Conservation (phyloP, 2,113 vertebrate species). For the Ptilonorhynchus violaceus region DNA sequence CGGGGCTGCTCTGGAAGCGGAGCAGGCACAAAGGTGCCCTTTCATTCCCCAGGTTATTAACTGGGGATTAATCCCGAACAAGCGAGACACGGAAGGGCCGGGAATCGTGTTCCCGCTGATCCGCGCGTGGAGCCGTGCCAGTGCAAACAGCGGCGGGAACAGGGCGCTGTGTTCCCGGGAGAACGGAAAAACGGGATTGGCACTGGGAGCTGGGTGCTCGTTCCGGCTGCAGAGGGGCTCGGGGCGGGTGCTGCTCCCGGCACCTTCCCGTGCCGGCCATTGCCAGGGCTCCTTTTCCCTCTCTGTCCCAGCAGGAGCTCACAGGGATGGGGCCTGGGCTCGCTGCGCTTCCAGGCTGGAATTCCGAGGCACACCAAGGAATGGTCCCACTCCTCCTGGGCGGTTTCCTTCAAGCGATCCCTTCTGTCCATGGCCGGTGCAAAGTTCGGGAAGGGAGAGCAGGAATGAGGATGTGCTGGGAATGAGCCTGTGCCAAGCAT, state of each 20-base stretch:
- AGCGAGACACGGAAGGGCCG: constrained; percentile 1
- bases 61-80: constrained; percentile 31
- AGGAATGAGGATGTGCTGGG: not conserved
- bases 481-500: not conserved
- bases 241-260: not conserved
- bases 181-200: not conserved
- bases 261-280: not conserved
- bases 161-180: not conserved
- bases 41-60: constrained; percentile 47
- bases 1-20: not conserved
- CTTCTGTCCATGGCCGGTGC: not conserved
- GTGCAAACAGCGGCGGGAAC: not conserved
- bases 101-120: not conserved
- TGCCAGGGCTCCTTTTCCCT: fast-evolving
- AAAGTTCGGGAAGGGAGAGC: not conserved
- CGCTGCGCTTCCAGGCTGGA: not conserved
- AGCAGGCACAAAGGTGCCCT: constrained; percentile 28
- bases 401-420: too few relatives aligned
- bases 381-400: not conserved
- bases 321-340: not conserved
- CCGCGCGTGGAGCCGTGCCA: not conserved
- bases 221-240: not conserved
- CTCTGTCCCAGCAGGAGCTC: not conserved
- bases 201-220: not conserved
- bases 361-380: not conserved